Percentiles rank a stretch among this genome's conserved stretches.
These are phyloP conservation scores for Galaxias olidus DNA, from an alignment of 2,797 vertebrate species.

Conservation along the genomic window DNA sequence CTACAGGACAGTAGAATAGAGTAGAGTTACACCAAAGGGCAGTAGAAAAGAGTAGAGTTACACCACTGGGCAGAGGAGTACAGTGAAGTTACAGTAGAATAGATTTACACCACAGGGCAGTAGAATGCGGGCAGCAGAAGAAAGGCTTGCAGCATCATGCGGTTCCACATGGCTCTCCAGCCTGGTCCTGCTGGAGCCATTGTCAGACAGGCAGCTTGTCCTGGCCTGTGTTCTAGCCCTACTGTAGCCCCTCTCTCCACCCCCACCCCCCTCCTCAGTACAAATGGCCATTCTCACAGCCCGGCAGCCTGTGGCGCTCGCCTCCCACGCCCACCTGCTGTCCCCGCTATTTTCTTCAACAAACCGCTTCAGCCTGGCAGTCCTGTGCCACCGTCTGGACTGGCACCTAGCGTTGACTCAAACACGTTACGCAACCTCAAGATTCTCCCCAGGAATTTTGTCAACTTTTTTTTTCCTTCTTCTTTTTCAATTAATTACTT, in stretches of 20 bases:
- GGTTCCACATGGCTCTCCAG: conserved; percentile 77
- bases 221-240: conserved; percentile 70
- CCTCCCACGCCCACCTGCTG: conserved; percentile 87
- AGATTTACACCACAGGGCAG: conserved; percentile 18
- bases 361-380: conserved; percentile 80
- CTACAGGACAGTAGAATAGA: too few relatives aligned
- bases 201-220: conserved; percentile 80
- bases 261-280: conserved; percentile 73
- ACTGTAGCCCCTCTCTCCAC: conserved; percentile 74
- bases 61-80: background rate
- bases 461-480: conserved; percentile 34
- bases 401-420: conserved; percentile 75
- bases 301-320: conserved; percentile 82
- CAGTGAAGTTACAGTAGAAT: background rate
- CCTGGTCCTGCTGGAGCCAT: conserved; percentile 70
- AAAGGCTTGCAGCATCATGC: conserved; percentile 58
- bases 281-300: conserved; percentile 86
- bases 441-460: conserved; percentile 51
- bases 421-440: conserved; percentile 75
- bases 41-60: background rate
- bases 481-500: conserved; percentile 23
- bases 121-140: conserved; percentile 19
- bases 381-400: conserved; percentile 81
- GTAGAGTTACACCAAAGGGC: too few relatives aligned
- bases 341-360: conserved; percentile 84